Evolutionary conservation across 2,797 vertebrate species (phyloP), one percentile per base, ranked within the genome.

Genomic region (Erethizon dorsatum): DNA sequence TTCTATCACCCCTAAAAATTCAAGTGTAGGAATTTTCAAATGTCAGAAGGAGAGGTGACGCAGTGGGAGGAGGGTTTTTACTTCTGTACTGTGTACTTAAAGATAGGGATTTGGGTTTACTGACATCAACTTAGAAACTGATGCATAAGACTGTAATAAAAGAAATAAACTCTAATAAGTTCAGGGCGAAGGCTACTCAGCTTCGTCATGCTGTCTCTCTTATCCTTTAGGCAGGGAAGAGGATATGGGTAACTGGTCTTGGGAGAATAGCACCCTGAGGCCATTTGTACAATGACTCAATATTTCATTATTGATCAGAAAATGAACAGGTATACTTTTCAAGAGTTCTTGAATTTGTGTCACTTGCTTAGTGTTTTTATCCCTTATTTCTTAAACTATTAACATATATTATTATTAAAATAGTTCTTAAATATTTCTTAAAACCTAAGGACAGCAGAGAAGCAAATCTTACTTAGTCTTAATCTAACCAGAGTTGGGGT

Each of bases 371-470:
- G 10, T 65, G 28, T 78, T 69, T 77, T 5, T 83, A 67, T 75
- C 88, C 17, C 33, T 2, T 52, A 20, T 52, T 95, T 80, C 54
- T 91, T 61, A 61, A 73, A 77, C 45, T 83, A 73, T 57, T 77
- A 83, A 94, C n/a, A 88, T 45, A 54, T 24, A 45, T 45, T 91
- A 59, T 59, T 59, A 59, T 71, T 63, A 67, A 65, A 37, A 28
- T 47, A 79, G 13, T 92, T 92, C 71, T 77, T 54, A 75, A 77
- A 31, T 26, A 45, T 92, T 91, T 87, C 75, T 86, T 87, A 37
- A 86, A 69, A 69, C 13, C 14, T 61, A 83, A 73, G 67, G 37
- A 78, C 9, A 26, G 3, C 71, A 28, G 12, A 31, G 10, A 37
- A 77, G 9, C 5, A 78, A 45, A 1, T 52, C 67, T 84, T 50